phyloP scores from a whole-genome alignment of 1,140 invertebrate genomes.

The Samia ricini region DNA sequence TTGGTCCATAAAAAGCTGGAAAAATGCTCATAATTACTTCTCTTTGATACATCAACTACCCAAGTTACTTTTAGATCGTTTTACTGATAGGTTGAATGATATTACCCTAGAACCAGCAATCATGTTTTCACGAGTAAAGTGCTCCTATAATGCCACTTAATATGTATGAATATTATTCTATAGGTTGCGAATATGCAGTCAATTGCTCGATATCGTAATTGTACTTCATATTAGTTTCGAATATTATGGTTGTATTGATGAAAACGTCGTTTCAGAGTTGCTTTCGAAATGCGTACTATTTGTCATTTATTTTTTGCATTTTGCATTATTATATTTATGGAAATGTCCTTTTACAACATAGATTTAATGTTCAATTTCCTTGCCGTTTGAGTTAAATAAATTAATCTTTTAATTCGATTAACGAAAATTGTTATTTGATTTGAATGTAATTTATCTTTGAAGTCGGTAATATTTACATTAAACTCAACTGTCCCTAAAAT shows the following conservation, averaged over 20 bases:
- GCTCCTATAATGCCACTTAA: conserved; percentile 16
- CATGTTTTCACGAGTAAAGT: conserved; percentile 14
- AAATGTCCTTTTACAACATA: too few species aligned
- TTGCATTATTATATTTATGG: not conserved
- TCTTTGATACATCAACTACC: not conserved
- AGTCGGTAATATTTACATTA: too few species aligned
- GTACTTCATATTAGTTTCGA: conserved; percentile 28
- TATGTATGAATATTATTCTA: conserved; percentile 18
- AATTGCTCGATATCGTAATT: conserved; percentile 41
- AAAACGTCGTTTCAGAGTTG: conserved; percentile 6
- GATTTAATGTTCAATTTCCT: too few species aligned
- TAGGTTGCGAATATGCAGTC: conserved; percentile 31
- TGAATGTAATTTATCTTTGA: too few species aligned
- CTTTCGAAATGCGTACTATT: not conserved
- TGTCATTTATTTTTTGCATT: not conserved
- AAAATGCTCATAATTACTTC: not conserved
- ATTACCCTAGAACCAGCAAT: not conserved
- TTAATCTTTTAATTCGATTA: too few species aligned
- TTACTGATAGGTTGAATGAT: not conserved
- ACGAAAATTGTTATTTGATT: too few species aligned
- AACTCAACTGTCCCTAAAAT: too few species aligned
- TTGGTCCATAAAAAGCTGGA: not conserved
- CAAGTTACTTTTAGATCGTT: not conserved
- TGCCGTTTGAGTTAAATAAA: too few species aligned
- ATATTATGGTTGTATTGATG: conserved; percentile 27